These are phyloP conservation scores for Acanthococcus lagerstroemiae DNA, from an alignment of 2,888 invertebrate genomes.

Conservation along the genomic window DNA sequence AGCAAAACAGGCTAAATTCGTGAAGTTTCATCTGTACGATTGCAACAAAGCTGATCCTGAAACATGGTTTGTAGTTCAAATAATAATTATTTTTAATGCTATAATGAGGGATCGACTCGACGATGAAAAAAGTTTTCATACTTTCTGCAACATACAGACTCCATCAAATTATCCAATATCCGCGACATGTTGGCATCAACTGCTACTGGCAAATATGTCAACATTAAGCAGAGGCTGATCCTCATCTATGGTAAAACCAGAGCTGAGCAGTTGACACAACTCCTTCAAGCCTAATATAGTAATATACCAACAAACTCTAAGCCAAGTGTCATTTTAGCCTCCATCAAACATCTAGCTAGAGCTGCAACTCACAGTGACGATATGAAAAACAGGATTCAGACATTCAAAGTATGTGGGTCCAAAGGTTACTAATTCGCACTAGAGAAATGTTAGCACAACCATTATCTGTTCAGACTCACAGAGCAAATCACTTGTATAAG, in stretches of 20 bases:
- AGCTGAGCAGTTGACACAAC: neutral
- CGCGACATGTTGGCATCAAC: neutral
- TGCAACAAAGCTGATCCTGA: too few species aligned
- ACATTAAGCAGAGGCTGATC: neutral
- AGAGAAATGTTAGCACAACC: neutral
- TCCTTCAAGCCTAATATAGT: neutral
- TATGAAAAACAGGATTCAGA: neutral
- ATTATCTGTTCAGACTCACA: neutral
- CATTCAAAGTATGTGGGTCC: neutral
- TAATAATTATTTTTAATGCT: too few species aligned
- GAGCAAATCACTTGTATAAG: too few species aligned
- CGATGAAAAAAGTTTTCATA: too few species aligned
- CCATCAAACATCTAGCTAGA: neutral
- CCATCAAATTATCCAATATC: neutral
- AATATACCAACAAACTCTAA: neutral
- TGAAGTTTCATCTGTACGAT: too few species aligned
- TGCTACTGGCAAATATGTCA: neutral
- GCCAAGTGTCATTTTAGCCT: neutral
- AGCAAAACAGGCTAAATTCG: too few species aligned
- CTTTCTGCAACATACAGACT: too few species aligned
- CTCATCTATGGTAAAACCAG: neutral
- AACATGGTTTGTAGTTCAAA: too few species aligned
- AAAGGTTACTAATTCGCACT: neutral
- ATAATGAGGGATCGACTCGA: too few species aligned
- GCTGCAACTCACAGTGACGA: neutral